Conservation (phyloP, 2,797 vertebrate species). For the Ficedula albicollis region DNA sequence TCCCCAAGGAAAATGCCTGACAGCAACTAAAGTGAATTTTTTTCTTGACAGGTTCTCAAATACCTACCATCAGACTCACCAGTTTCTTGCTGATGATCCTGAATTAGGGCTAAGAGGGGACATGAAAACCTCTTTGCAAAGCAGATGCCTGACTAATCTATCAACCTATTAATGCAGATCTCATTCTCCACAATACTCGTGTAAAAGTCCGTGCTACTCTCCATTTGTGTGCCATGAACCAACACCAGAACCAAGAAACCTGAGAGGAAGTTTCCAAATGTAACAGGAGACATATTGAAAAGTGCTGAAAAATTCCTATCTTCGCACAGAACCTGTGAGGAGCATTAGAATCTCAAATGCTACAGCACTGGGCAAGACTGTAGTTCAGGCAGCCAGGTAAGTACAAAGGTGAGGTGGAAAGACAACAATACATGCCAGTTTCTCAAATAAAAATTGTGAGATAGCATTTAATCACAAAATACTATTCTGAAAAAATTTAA, state of each 20-base stretch:
- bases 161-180: not conserved
- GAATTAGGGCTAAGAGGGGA: not conserved
- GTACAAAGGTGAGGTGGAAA: not conserved
- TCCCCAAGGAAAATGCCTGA: not conserved
- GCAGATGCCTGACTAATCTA: not conserved
- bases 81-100: not conserved
- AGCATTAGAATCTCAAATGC: not conserved
- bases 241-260: not conserved
- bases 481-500: not conserved
- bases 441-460: not conserved
- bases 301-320: not conserved
- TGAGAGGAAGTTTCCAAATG: not conserved
- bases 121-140: not conserved
- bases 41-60: not conserved
- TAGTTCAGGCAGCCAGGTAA: not conserved
- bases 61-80: not conserved
- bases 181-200: not conserved
- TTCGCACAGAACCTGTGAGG: not conserved
- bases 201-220: not conserved
- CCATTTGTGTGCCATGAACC: not conserved
- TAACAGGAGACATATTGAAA: not conserved
- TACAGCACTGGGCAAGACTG: not conserved
- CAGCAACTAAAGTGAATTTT: not conserved
- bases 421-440: not conserved
- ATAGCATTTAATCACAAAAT: not conserved